Evolutionary conservation across 2,113 vertebrate genomes (phyloP), one percentile per base, ranked within the genome.

Genomic region (Sylvilagus bachmani): DNA sequence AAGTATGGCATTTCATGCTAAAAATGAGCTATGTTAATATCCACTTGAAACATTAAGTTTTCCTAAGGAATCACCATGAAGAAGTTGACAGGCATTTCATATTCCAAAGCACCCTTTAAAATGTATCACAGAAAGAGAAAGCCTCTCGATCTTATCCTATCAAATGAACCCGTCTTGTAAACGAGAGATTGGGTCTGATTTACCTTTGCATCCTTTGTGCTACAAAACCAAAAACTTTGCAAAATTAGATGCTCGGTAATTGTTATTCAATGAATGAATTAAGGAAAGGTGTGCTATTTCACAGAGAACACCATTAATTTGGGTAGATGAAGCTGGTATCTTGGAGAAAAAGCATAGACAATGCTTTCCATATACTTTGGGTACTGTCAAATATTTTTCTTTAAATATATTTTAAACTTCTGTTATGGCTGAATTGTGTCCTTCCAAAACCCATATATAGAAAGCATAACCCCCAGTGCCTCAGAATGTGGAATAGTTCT

Each of bases 11-110:
- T 91, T 86, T 62, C 49, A 33, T 36, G 19, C 64, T 73, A 91
- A 89, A 71, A 2, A 38, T 51, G 11, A 67, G 33, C 13, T 62
- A 61, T 29, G n/a, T 79, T 80, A 75, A 22, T 71, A 31, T 53
- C 14, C 11, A 6, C 38, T 92, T 70, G 51, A 69, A 44, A 91
- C 31, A 62, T 55, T 86, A 14, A 6, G 25, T 64, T 86, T 62
- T 80, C 64, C 22, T 7, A 31, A 93, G 58, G 33, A 95, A 77
- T 69, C 24, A 80, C 21, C 53, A 67, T 79, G 70, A 86, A 92
- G 62, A 4, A 77, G 13, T 87, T 93, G 62, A 44, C 61, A 79
- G 73, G 17, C 75, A 55, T 89, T 81, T 94, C 67, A n/a, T 73
- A 17, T 69, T 84, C 67, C 87, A 77, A 77, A 61, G 8, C 11